Conservation (phyloP, 2,888 invertebrate genomes). For the Leptothorax acervorum region DNA sequence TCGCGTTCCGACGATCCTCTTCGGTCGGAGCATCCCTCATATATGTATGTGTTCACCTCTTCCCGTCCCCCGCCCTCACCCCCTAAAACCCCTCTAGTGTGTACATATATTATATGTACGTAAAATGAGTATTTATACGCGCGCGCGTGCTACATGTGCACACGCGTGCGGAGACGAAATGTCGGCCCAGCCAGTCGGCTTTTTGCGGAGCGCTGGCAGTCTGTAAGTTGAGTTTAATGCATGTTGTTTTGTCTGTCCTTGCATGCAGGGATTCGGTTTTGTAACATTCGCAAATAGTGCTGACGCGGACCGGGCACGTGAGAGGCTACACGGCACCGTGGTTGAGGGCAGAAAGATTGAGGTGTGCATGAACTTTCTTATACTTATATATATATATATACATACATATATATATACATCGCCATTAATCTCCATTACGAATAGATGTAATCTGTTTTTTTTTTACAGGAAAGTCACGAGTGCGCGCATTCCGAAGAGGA, state of each 20-base stretch:
- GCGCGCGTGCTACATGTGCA: conserved; percentile 38
- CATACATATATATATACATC: conserved; percentile 84
- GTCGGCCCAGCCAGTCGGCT: conserved; percentile 73
- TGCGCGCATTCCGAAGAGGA: conserved; percentile 17
- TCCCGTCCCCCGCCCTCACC: neutral
- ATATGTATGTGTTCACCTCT: neutral
- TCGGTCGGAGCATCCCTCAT: neutral
- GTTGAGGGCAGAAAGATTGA: conserved; percentile 99
- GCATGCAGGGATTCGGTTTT: conserved; percentile 99
- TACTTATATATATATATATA: conserved; percentile 69
- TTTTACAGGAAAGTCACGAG: conserved; percentile 63
- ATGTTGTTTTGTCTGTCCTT: conserved; percentile 97
- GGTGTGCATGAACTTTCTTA: conserved; percentile 96
- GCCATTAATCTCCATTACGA: conserved; percentile 70
- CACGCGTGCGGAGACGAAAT: conserved; percentile 63
- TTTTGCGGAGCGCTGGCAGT: conserved; percentile 83
- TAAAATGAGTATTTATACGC: conserved; percentile 23
- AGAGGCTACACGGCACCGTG: conserved; percentile 99
- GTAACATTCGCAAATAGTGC: conserved; percentile 99
- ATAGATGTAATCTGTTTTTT: conserved; percentile 66
- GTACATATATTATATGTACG: conserved; percentile 40
- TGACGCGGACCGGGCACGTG: conserved; percentile 99
- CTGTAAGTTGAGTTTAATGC: conserved; percentile 90
- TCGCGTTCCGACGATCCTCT: conserved; percentile 10
- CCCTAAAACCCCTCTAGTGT: neutral